Base-by-base conservation (phyloP, 1,140 invertebrate species). In the Drosophila pectinifera region DNA sequence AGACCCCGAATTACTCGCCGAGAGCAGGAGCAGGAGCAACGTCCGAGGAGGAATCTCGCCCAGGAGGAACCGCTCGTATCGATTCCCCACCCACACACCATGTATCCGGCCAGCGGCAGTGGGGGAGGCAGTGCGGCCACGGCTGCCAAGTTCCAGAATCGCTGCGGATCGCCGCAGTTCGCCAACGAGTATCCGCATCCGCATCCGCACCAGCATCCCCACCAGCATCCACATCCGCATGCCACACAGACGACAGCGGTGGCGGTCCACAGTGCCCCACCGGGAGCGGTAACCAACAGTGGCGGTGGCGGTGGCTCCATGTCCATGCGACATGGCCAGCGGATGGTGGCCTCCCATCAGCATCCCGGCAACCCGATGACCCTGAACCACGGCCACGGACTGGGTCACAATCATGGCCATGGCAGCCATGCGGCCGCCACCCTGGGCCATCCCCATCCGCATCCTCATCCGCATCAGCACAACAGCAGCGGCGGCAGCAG, bases 121-220 rank as follows among this genome's bases (percentile, higher is more conserved):
- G 51, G 51, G 10, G 72, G 83, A 55, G 83, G 72, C 61, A 56
- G 34, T 48, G 70, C 73, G 8, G 62, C 77, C n/a, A 51, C 80
- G 18, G 73, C 86, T 45, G 64, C 70, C 49, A 91, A 92, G 46
- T 91, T 91, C 54, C 89, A 91, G 65, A 80, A 88, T 39, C 77
- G 90, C 34, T 90, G 90, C 53, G 88, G 74, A 28, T 92, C 91
- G 46, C 90, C 91, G 53, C 89, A 89, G 56, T 92, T 92, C 46
- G 67, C 82, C 45, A 90, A 73, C 24, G 90, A 91, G 28, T 91
- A 91, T 86, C 90, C 90, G 43, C 69, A 59, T 13, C 69, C 54
- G n/a, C 73, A 75, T 42, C 65, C 57, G 24, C 69, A 62, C 11
- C 75, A 39, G 22, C 73, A 78, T 16, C 73, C 65, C 8, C 79